Evolutionary conservation across 2,888 invertebrate species (phyloP).

Genomic region (Orthonychiurus folsomi): DNA sequence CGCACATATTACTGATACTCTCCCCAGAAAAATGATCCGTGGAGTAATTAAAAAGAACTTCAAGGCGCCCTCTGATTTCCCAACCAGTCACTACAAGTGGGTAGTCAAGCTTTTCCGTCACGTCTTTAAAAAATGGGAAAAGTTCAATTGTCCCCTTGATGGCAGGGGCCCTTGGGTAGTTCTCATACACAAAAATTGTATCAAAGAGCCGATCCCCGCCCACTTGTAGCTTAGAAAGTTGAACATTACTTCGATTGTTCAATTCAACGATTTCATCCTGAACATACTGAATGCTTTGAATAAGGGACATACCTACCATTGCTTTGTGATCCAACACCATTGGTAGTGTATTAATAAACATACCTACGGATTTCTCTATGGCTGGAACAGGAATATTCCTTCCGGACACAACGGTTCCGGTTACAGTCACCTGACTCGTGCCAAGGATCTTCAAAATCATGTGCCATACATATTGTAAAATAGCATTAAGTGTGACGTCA

Average conservation of each 20-base stretch:
- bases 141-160: too few species aligned
- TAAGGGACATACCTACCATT: not conserved
- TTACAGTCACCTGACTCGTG: not conserved
- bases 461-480: conserved; percentile 19
- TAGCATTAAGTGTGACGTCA: conserved; percentile 11
- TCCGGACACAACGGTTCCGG: conserved; percentile 12
- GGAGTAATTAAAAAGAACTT: conserved; percentile 4
- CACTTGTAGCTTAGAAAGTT: not conserved
- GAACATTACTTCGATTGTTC: conserved; percentile 8
- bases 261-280: conserved; percentile 7
- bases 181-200: conserved; percentile 13
- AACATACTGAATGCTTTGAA: conserved; percentile 6
- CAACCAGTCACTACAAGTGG: conserved; percentile 13
- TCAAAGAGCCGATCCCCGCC: conserved; percentile 9
- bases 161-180: conserved; percentile 3
- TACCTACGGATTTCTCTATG: conserved; percentile 13
- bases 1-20: too few species aligned
- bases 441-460: conserved; percentile 9
- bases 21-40: too few species aligned
- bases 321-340: conserved; percentile 10
- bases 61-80: not conserved
- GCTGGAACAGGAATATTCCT: conserved; percentile 10
- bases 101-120: conserved; percentile 15
- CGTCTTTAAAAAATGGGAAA: conserved; percentile 8
- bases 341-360: conserved; percentile 17